Conservation (phyloP, 2,797 vertebrate species). For the Anguilla marmorata region DNA sequence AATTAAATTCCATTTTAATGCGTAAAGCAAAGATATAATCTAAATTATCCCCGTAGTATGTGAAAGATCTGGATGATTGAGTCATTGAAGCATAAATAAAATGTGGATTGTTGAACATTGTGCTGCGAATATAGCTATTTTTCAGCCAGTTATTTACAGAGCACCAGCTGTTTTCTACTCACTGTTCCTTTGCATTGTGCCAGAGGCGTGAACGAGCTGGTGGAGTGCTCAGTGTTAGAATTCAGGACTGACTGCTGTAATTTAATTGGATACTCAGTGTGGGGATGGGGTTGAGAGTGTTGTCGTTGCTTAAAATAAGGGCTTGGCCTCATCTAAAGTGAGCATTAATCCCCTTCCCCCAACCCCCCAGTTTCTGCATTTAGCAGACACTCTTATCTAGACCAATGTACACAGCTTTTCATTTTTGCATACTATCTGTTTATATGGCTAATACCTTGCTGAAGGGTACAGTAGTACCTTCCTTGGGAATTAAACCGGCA, state of each 20-base stretch:
- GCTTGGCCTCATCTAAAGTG: not conserved
- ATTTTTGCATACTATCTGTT: too few species aligned
- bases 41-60: not conserved
- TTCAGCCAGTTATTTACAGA: not conserved
- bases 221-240: constrained; percentile 1
- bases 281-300: constrained; percentile 2
- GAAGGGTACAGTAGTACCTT: not conserved
- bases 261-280: not conserved
- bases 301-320: constrained; percentile 10
- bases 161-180: not conserved
- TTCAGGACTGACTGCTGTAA: constrained; percentile 10
- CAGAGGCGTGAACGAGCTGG: not conserved
- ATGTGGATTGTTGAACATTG: not conserved
- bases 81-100: not conserved
- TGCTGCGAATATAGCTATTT: not conserved
- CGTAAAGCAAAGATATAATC: not conserved
- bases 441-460: too few species aligned
- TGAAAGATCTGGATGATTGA: constrained; percentile 5
- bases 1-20: not conserved
- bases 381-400: not conserved
- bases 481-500: not conserved
- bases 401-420: too few species aligned
- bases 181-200: not conserved
- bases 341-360: not conserved
- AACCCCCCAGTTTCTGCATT: not conserved